Percentiles rank a stretch among this genome's conserved stretches.
Evolutionary conservation across 2,797 vertebrate species (phyloP).

Genomic region (Aplochiton taeniatus): DNA sequence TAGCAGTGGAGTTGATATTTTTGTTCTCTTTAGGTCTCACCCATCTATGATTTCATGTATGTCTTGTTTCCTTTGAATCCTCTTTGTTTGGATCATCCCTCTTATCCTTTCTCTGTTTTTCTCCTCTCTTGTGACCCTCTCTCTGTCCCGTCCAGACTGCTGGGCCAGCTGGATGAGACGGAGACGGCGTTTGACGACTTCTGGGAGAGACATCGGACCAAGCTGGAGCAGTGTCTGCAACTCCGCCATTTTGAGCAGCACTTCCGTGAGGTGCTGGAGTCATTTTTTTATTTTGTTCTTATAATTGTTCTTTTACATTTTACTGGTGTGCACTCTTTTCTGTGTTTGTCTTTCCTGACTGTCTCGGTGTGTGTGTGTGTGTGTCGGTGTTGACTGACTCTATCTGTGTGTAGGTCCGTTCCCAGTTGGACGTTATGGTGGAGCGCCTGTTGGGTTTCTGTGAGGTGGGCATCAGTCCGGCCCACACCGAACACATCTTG

Average conservation of each 20-base stretch:
- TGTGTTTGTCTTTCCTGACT: not conserved
- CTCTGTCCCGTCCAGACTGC: conserved; percentile 73
- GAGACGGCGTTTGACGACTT: conserved; percentile 93
- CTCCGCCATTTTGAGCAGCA: conserved; percentile 90
- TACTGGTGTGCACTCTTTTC: not conserved
- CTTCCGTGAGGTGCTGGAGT: conserved; percentile 87
- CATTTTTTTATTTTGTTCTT: not conserved
- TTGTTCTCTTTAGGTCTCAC: too few relatives aligned
- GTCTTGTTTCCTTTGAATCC: not conserved
- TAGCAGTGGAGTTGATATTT: too few relatives aligned
- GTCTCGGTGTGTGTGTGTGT: not conserved
- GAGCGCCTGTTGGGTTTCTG: conserved; percentile 82
- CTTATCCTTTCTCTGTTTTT: too few relatives aligned
- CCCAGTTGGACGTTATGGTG: conserved; percentile 74
- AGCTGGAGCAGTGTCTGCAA: conserved; percentile 90
- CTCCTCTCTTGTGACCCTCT: not conserved
- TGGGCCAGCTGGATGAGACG: conserved; percentile 90
- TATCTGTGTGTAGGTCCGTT: conserved; percentile 71
- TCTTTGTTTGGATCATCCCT: not conserved
- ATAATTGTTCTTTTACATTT: not conserved
- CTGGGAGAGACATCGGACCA: conserved; percentile 91
- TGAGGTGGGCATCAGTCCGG: conserved; percentile 87
- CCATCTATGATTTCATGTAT: not conserved
- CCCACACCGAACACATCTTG: conserved; percentile 87
- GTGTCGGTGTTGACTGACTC: not conserved